Conservation (phyloP, 1,140 invertebrate species). For the Cyclargus thomasi region DNA sequence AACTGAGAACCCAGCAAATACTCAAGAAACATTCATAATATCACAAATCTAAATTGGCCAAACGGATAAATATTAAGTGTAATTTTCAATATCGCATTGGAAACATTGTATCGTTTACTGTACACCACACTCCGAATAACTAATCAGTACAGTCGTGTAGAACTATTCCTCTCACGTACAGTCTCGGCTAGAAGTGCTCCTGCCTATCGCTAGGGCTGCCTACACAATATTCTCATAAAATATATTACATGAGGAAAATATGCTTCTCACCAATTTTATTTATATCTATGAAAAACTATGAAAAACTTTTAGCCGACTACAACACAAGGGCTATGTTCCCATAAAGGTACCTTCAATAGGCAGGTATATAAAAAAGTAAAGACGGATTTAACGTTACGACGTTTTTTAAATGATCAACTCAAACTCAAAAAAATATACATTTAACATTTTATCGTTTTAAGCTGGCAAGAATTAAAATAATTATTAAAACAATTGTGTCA, state of each 20-base stretch:
- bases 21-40: background rate
- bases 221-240: background rate
- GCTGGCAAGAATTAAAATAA: too few relatives aligned
- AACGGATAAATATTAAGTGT: background rate
- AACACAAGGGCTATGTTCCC: too few relatives aligned
- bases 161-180: background rate
- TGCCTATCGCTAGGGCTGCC: background rate
- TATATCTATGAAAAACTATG: too few relatives aligned
- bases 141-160: background rate
- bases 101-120: constrained; percentile 1
- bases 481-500: too few relatives aligned
- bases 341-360: too few relatives aligned
- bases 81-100: constrained; percentile 1
- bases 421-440: too few relatives aligned
- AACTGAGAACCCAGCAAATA: too few relatives aligned
- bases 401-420: too few relatives aligned
- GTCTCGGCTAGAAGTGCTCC: background rate
- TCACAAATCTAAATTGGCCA: background rate
- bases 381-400: too few relatives aligned
- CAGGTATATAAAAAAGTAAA: too few relatives aligned
- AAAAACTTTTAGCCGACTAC: background rate
- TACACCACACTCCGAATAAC: background rate
- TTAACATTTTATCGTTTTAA: too few relatives aligned
- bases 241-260: background rate
- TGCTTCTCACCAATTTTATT: background rate